Base-by-base conservation (phyloP, 2,113 vertebrate genomes). In the Microcebus griseorufus region DNA sequence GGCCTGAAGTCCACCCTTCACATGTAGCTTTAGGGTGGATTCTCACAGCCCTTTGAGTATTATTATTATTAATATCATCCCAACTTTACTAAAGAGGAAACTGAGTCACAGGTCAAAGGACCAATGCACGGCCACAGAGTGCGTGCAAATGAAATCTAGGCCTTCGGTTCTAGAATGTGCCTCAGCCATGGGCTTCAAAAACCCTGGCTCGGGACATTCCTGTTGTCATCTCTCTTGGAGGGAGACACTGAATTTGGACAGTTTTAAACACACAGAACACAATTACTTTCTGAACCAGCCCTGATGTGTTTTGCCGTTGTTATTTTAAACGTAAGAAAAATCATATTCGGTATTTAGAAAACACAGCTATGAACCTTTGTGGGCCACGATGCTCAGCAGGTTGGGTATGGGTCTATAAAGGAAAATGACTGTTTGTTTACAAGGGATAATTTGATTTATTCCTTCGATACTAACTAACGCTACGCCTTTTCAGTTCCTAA, bases 391-490 rank as follows among this genome's bases (percentile, higher is more conserved):
- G 20, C 34, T 82, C 32, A 60, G 39, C 78, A 72, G 89, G 37
- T 76, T 72, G 82, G 82, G 16, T 32, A 29, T 37, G 60, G 27
- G 81, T 82, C 65, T 60, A 2, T n/a, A n/a, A 76, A 64, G 80
- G 70, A 92, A 83, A 87, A 88, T 22, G 39, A 22, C 58, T 78
- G 84, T 81, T 96, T 94, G 72, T 94, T 96, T 92, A 84, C 25
- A 29, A 90, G 73, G 69, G 34, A 64, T 93, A 92, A 95, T 97
- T 96, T 96, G 88, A 94, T 96, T 96, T 95, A 79, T 96, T 91
- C 80, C 91, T 94, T 89, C 37, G 6, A 93, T 95, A 64, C 80
- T 76, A 92, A 64, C 80, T 76, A 92, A 96, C 9, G 13, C 70
- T 39, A 65, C 3, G 0, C 65, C 65, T 58, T 93, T 95, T 94